Percentiles rank a stretch among this genome's conserved stretches.
Conservation (phyloP, 64 coral and sea anemone species). For the Pachyseris speciosa region DNA sequence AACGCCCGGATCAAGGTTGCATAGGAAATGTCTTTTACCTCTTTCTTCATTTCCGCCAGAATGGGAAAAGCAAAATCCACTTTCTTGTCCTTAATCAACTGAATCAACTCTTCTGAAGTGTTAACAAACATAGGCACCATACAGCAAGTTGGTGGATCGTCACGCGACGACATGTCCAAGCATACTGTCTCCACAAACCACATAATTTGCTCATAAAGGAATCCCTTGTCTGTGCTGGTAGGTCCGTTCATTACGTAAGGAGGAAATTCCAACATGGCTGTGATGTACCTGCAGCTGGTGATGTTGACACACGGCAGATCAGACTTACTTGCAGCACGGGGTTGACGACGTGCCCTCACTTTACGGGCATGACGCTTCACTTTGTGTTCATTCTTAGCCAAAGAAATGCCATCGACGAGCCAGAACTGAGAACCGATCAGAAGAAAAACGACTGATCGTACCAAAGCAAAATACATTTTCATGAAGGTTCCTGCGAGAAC, state of each 20-base stretch:
- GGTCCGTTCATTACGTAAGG: background rate
- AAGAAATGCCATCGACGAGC: background rate
- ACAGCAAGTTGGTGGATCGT: background rate
- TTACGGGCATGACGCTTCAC: background rate
- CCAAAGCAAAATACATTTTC: background rate
- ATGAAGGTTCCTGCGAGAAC: background rate
- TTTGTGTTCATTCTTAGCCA: background rate
- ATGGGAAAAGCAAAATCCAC: constrained; percentile 43
- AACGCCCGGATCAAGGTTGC: background rate
- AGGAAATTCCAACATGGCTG: background rate
- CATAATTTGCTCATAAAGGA: background rate
- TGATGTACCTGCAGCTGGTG: background rate
- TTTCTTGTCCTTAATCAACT: background rate
- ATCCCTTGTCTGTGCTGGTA: background rate
- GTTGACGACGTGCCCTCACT: background rate
- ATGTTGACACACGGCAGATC: background rate
- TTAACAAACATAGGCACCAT: background rate
- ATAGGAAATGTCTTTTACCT: background rate
- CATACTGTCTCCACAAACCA: background rate
- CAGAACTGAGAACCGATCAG: background rate
- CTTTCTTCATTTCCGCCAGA: background rate
- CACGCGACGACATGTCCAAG: background rate
- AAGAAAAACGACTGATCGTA: background rate
- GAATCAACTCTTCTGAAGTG: background rate
- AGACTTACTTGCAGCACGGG: background rate